Conservation (phyloP, 1,140 invertebrate genomes). For the Hetaerina americana region DNA sequence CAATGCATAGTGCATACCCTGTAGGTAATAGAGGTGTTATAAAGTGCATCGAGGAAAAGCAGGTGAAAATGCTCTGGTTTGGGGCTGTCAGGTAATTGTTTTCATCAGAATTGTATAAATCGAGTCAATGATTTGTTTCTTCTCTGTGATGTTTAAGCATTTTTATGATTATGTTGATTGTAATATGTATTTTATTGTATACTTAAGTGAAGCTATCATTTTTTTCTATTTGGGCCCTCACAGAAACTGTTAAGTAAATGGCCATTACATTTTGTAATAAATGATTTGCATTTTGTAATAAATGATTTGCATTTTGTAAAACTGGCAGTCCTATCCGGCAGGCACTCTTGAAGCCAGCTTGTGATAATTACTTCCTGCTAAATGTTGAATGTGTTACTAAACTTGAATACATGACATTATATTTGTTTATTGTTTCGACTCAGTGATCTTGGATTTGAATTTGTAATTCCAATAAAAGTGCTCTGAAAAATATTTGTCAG, state of each 20-base stretch:
- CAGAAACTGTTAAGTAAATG: neutral
- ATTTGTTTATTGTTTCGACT: neutral
- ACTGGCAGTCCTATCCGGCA: neutral
- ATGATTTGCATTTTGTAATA: slow-evolving; percentile 1
- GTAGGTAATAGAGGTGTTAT: neutral
- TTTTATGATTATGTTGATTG: neutral
- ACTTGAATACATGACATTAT: neutral
- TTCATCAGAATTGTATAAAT: neutral
- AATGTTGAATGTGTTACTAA: neutral
- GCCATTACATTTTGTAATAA: neutral
- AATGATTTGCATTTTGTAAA: neutral
- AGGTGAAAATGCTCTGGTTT: neutral
- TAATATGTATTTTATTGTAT: neutral
- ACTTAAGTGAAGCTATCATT: too few species aligned
- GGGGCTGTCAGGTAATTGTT: neutral
- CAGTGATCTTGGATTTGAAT: neutral
- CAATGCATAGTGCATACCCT: neutral
- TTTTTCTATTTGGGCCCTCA: neutral
- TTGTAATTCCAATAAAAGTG: neutral
- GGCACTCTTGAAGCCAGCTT: neutral
- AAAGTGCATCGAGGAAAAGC: neutral
- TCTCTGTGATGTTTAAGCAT: neutral
- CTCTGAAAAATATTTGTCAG: neutral
- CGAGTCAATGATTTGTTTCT: neutral
- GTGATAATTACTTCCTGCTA: neutral